Base-by-base conservation (phyloP, 2,113 vertebrate genomes). In the Eulemur macaco region DNA sequence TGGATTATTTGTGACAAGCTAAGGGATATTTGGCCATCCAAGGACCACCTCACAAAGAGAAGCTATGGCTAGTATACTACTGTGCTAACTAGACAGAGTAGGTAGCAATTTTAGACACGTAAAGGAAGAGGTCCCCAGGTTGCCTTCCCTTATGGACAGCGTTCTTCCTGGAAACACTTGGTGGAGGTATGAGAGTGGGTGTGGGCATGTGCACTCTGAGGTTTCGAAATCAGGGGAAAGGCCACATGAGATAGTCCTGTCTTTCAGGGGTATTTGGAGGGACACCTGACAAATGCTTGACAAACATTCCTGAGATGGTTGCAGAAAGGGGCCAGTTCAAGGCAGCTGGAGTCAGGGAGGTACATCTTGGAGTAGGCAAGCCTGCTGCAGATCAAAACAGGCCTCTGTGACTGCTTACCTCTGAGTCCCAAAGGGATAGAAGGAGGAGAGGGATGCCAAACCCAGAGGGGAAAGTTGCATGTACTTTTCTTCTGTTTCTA, bases 221-320 rank as follows among this genome's bases (percentile, higher is more conserved):
- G 31, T 89, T 96, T 86, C 86, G 89, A 95, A 93, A 91, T 81
- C 78, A n/a, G 69, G 83, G 29, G 58, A 93, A 95, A 96, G 76
- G 29, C 71, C 52, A 39, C 58, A 50, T 42, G 52, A 37, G 23
- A 5, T 50, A 54, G 71, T 73, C 50, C 21, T 78, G 56, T 66
- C 50, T 73, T 60, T 91, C 56, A 86, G 82, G 54, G 58, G 56
- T 73, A 17, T 69, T 82, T 37, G 14, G 5, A 56, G 34, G 12
- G 47, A 54, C 20, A 90, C 17, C 34, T 54, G 23, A 85, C 42
- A 94, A 93, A 87, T 2, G 12, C 29, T 89, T 95, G 23, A 74
- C 88, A 81, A 76, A 77, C 80, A 15, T 93, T 92, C 78, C 60
- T 80, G 77, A 83, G 20, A 86, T 92, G 56, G 23, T 82, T 88